These are phyloP conservation scores for Silvanus unidentatus DNA, from an alignment of 2,888 invertebrate species.

Conservation along the genomic window DNA sequence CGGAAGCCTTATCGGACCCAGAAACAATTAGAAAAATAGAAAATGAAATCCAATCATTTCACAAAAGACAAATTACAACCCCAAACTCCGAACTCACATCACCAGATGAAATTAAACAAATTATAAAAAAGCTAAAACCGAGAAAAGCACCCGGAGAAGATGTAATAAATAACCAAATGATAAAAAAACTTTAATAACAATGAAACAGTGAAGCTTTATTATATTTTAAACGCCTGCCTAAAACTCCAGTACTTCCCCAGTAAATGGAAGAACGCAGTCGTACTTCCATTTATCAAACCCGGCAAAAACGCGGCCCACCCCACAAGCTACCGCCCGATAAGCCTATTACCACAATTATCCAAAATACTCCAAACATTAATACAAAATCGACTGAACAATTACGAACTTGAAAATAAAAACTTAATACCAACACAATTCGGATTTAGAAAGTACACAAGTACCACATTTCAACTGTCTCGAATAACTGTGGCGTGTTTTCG, in stretches of 20 bases:
- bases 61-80: neutral
- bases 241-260: slow-evolving; percentile 14
- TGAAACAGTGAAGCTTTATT: slow-evolving; percentile 13
- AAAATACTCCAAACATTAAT: no score
- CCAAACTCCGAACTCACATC: slow-evolving; percentile 2
- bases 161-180: slow-evolving; percentile 1
- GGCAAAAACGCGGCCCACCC: neutral
- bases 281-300: slow-evolving; percentile 9
- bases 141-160: slow-evolving; percentile 21
- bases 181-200: slow-evolving; percentile 5
- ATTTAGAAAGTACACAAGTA: no score
- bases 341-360: no score
- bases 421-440: no score
- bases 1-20: no score
- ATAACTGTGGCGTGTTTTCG: no score
- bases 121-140: slow-evolving; percentile 13
- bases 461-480: no score
- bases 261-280: neutral
- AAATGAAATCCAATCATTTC: neutral
- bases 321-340: neutral
- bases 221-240: slow-evolving; percentile 12
- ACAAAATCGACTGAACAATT: no score
- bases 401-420: no score
- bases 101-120: slow-evolving; percentile 12
- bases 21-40: neutral